These are phyloP conservation scores for Lasioglossum leucozonium DNA, from an alignment of 2,888 invertebrate genomes.

Conservation along the genomic window DNA sequence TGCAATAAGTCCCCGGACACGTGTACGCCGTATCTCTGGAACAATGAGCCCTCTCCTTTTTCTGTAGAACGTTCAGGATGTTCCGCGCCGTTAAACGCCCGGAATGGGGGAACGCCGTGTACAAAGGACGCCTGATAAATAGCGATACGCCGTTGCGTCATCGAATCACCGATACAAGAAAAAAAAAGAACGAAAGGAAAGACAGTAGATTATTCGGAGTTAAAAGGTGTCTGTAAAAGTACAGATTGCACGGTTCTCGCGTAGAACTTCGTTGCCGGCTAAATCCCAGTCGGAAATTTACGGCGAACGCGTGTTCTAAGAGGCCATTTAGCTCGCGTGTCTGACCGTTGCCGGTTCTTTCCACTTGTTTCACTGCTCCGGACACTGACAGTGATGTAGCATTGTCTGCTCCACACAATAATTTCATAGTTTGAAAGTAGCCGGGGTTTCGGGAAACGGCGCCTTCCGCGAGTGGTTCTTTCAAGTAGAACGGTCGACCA, in stretches of 20 bases:
- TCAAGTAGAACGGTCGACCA: not conserved
- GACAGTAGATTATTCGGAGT: too few species aligned
- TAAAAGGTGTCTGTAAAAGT: not conserved
- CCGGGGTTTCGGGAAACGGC: not conserved
- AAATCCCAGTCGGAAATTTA: not conserved
- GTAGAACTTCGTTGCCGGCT: not conserved
- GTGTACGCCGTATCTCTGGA: conserved; percentile 24
- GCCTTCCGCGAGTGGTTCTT: not conserved
- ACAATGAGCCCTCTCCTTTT: conserved; percentile 27
- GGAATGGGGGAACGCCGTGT: not conserved
- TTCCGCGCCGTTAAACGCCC: conserved; percentile 13
- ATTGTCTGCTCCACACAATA: not conserved
- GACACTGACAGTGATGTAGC: not conserved
- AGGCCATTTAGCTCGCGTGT: conserved; percentile 15
- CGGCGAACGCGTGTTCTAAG: conserved; percentile 4
- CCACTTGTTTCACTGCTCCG: not conserved
- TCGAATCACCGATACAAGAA: not conserved
- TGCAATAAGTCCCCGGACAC: conserved; percentile 38
- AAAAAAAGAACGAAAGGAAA: too few species aligned
- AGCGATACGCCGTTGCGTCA: not conserved
- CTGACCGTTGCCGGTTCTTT: not conserved
- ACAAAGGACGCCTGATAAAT: not conserved
- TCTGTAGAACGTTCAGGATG: conserved; percentile 10
- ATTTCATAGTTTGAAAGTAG: not conserved
- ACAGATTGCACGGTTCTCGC: not conserved